Evolutionary conservation across 2,113 vertebrate genomes (phyloP).

Genomic region (Nestor notabilis): DNA sequence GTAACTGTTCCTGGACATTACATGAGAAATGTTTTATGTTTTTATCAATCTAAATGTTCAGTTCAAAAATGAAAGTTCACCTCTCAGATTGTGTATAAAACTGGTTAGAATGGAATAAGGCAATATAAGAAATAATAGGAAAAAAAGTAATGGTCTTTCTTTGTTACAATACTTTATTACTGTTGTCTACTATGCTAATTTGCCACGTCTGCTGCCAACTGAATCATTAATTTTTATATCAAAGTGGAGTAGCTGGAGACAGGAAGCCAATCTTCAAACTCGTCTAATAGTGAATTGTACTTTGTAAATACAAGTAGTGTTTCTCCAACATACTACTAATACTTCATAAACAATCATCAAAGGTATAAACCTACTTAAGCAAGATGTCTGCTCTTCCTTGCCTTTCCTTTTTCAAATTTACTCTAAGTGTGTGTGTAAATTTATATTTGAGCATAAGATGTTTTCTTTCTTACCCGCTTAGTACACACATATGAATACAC

Average conservation of each 20-base stretch:
- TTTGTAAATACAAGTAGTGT: background rate
- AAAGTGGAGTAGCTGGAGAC: background rate
- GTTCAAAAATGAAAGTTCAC: background rate
- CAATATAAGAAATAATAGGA: background rate
- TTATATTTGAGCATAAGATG: background rate
- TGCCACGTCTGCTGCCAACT: background rate
- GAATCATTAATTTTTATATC: slow-evolving; percentile 50
- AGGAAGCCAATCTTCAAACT: slow-evolving; percentile 23
- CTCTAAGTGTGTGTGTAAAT: background rate
- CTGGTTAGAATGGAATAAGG: background rate
- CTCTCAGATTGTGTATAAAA: background rate
- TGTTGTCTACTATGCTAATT: background rate
- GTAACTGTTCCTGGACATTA: background rate
- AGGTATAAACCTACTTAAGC: background rate
- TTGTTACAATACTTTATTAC: background rate
- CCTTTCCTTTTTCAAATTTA: background rate
- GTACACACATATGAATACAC: background rate
- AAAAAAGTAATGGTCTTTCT: background rate
- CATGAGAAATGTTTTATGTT: background rate
- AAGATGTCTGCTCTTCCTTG: background rate
- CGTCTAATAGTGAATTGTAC: background rate
- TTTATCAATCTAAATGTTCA: background rate
- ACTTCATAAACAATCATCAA: background rate
- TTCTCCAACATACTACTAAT: slow-evolving; percentile 1
- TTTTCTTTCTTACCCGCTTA: background rate